A percentile compares a stretch with the other conserved stretches of the same genome.
phyloP scores from a whole-genome alignment of 2,797 vertebrate genomes.

The Sylvia borin region DNA sequence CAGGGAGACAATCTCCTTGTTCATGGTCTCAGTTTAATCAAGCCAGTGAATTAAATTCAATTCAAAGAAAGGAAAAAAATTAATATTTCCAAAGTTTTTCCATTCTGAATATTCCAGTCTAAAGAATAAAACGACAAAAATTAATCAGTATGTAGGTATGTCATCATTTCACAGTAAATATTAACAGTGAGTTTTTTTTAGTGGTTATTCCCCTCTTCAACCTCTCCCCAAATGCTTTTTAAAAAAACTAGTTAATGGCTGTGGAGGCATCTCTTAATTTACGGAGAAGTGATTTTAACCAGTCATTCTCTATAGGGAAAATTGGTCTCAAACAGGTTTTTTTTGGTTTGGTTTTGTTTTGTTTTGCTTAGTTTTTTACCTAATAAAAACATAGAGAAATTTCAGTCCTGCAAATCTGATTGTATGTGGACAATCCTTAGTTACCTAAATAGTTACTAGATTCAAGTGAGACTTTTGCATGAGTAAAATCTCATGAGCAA shows the following conservation, averaged over 20 bases:
- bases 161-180: neutral
- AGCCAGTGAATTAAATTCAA: neutral
- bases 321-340: neutral
- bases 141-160: neutral
- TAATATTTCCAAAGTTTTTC: neutral
- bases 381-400: neutral
- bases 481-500: neutral
- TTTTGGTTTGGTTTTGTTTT: neutral
- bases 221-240: neutral
- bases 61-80: neutral
- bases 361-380: neutral
- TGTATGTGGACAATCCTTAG: neutral
- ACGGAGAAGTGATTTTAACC: neutral
- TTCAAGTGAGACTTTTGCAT: neutral
- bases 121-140: neutral
- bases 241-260: neutral
- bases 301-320: neutral
- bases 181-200: neutral
- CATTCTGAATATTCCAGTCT: neutral
- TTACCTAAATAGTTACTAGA: neutral
- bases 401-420: neutral
- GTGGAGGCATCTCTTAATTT: neutral
- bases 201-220: neutral
- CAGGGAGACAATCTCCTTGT: neutral
- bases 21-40: neutral